phyloP scores from a whole-genome alignment of 2,888 invertebrate genomes.

The Lasioglossum vierecki region DNA sequence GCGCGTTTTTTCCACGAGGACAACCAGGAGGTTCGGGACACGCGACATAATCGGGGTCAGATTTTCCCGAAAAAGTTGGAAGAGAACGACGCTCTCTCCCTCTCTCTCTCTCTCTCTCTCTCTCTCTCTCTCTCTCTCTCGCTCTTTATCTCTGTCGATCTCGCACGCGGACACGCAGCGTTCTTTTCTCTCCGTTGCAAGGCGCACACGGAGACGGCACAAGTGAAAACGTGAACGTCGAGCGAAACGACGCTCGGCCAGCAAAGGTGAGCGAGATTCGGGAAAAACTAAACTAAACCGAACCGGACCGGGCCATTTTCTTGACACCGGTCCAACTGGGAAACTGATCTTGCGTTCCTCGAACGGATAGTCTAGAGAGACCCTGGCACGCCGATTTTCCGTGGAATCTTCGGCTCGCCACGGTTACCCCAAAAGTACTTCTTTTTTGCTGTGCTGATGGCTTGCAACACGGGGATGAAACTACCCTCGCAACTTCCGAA shows the following conservation, averaged over 20 bases:
- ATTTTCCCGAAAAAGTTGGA: neutral
- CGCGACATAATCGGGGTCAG: neutral
- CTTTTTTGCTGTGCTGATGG: neutral
- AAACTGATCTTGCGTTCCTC: neutral
- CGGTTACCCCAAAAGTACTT: neutral
- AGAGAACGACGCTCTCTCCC: neutral
- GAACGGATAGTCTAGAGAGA: neutral
- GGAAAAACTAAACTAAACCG: constrained; percentile 26
- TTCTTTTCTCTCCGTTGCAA: neutral
- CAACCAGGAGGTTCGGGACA: neutral
- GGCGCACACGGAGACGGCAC: neutral
- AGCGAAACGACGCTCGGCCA: constrained; percentile 57
- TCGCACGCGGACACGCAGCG: neutral
- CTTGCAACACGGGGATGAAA: neutral
- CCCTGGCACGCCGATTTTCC: neutral
- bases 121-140: neutral
- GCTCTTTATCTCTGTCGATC: neutral
- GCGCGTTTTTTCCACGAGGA: neutral
- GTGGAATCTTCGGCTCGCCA: neutral
- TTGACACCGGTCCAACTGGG: constrained; percentile 22
- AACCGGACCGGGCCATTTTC: neutral
- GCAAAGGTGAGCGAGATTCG: constrained; percentile 60
- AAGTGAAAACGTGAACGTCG: constrained; percentile 54
- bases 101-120: too few species aligned
- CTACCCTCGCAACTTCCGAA: neutral